Evolutionary conservation across 2,888 invertebrate genomes (phyloP), one percentile per base, ranked within the genome.

Genomic region (Cataglyphis altisquamis): DNA sequence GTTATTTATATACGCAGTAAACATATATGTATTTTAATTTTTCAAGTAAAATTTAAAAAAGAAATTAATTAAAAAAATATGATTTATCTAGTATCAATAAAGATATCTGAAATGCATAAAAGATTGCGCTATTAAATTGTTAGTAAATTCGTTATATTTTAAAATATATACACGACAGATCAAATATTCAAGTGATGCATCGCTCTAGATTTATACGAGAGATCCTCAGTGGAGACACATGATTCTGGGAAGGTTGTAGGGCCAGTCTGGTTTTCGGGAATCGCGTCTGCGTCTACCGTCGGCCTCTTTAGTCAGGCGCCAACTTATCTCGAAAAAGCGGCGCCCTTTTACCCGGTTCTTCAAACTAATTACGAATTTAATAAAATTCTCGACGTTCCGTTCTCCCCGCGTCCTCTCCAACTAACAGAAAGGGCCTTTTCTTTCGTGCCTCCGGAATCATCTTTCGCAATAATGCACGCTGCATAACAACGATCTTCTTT

Each of bases 321-420:
- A 90, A 91, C 90, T 90, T 91, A 89, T 92, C 90, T 91, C 82
- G 81, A 86, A 88, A 64, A 80, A 82, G 89, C 92, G 92, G 90
- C 86, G 74, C 74, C 21, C 90, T 87, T 90, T 89, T 86, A 86
- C 82, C 84, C 87, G 85, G 84, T 91, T 92, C 92, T 85, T 83
- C 89, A 90, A 92, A 93, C 90, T 91, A 92, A 93, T 93, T 91
- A 92, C 91, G 88, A 91, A 93, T 93, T 92, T 92, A 91, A 92
- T 92, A 90, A 91, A 92, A 92, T 91, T 86, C 84, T 72, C 72
- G 75, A 45, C 52, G 39, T 66, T 60, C 32, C 55, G 52, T 57
- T 21, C 36, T 15, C 21, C 36, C 15, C 18, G 3, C 18, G 29
- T 6, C 8, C 25, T 55, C 10, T 6, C 18, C 12, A 39, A n/a